Conservation (phyloP, 92 coral and sea anemone genomes). For the Epizoanthus scotinus region DNA sequence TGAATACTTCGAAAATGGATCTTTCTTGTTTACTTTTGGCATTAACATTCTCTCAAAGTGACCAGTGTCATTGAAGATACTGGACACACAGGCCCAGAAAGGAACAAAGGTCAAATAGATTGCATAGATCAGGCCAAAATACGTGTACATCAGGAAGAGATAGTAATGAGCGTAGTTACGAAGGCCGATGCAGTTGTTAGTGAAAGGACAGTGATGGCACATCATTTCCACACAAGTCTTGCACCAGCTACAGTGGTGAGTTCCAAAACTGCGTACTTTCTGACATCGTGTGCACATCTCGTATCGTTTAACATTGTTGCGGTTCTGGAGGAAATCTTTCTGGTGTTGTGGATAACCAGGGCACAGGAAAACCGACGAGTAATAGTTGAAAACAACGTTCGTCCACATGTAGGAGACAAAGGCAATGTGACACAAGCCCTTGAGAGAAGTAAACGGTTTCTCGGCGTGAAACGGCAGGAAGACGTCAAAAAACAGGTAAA, state of each 20-base stretch:
- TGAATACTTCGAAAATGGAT: constrained; percentile 42
- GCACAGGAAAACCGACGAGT: constrained; percentile 68
- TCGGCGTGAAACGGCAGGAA: constrained; percentile 81
- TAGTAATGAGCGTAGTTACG: constrained; percentile 88
- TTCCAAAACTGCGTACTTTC: constrained; percentile 79
- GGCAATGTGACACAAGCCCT: constrained; percentile 78
- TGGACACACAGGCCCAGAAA: constrained; percentile 65
- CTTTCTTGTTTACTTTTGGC: constrained; percentile 16
- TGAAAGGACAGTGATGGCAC: constrained; percentile 99
- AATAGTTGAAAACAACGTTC: constrained; percentile 66
- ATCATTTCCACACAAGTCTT: constrained; percentile 90
- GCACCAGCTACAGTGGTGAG: constrained; percentile 98
- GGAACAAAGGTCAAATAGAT: constrained; percentile 79
- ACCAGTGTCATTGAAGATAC: constrained; percentile 27
- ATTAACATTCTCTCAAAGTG: constrained; percentile 37
- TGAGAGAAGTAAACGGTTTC: constrained; percentile 77
- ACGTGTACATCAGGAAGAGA: constrained; percentile 78
- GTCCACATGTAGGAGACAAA: constrained; percentile 60
- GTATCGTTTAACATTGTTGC: constrained; percentile 73
- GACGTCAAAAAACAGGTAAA: constrained; percentile 77
- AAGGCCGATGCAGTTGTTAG: constrained; percentile 97
- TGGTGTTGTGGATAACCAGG: constrained; percentile 91
- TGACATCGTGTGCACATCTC: constrained; percentile 80
- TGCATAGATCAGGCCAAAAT: constrained; percentile 81
- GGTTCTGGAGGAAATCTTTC: constrained; percentile 68